Conservation (phyloP, 2,888 invertebrate genomes). For the Troides aeacus region DNA sequence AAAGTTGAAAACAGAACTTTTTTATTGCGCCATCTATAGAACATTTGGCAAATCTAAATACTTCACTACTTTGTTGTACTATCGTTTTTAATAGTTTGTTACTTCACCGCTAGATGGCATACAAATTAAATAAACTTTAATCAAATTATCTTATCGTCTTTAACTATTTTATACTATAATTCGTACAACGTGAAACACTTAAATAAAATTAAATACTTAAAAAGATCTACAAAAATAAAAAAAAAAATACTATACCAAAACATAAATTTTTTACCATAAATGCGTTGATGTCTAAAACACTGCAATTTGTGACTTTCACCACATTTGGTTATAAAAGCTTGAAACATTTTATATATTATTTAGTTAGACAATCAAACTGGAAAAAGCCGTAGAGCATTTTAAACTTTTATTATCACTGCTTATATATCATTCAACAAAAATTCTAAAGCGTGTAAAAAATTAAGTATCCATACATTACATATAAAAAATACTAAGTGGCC, state of each 20-base stretch:
- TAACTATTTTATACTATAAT: not conserved
- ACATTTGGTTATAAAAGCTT: not conserved
- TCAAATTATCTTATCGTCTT: not conserved
- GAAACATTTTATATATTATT: not conserved
- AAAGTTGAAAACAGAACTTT: not conserved
- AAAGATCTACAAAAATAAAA: not conserved
- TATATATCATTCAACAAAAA: no score
- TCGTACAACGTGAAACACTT: not conserved
- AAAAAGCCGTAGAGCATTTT: not conserved
- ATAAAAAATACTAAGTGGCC: no score
- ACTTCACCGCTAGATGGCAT: slow-evolving; percentile 20
- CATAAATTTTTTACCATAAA: not conserved
- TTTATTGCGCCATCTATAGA: slow-evolving; percentile 9
- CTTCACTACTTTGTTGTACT: not conserved
- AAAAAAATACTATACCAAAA: not conserved
- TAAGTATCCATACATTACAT: no score
- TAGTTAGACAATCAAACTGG: not conserved
- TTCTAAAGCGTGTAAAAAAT: no score
- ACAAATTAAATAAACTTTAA: not conserved
- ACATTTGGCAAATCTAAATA: not conserved
- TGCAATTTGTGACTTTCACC: slow-evolving; percentile 2
- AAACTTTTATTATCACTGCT: no score
- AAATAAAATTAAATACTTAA: not conserved
- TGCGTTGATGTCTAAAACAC: slow-evolving; percentile 29
- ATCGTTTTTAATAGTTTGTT: not conserved